Conservation (phyloP, 2,113 vertebrate species). For the Alectura lathami region DNA sequence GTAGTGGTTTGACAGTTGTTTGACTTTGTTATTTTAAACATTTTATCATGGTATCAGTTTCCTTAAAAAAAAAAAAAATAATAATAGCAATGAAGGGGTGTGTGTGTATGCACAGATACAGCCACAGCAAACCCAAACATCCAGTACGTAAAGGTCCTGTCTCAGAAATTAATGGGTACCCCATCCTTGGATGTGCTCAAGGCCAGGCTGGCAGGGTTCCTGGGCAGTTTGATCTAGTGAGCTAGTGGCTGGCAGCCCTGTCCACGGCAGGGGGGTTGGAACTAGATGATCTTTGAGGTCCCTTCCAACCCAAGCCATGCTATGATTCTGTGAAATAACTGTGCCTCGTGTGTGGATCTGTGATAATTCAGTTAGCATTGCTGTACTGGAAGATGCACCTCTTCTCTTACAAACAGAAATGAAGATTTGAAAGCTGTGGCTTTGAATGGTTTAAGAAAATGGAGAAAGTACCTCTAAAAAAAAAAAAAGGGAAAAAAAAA, state of each 20-base stretch:
- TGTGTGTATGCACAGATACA: background rate
- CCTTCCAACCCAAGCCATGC: too few species aligned
- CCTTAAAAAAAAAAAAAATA: background rate
- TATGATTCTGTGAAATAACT: too few species aligned
- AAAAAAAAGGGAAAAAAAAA: background rate
- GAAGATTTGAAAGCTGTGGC: background rate
- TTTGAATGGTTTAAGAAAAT: background rate
- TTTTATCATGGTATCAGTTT: constrained; percentile 20
- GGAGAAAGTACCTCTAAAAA: rapidly evolving
- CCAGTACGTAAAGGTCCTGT: background rate
- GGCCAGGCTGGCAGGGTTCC: too few species aligned
- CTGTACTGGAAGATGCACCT: background rate
- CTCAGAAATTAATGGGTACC: background rate
- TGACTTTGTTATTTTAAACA: constrained; percentile 27
- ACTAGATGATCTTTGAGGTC: too few species aligned
- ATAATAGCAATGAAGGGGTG: rapidly evolving
- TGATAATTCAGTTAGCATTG: background rate
- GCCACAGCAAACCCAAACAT: background rate
- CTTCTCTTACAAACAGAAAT: background rate
- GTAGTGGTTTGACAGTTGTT: constrained; percentile 36
- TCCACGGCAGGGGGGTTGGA: too few species aligned
- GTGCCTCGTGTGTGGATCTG: background rate
- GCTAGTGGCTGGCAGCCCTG: too few species aligned
- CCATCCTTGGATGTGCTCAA: too few species aligned
- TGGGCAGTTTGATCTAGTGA: too few species aligned